Base-by-base conservation (phyloP, 2,888 invertebrate genomes). In the Netelia melanura region DNA sequence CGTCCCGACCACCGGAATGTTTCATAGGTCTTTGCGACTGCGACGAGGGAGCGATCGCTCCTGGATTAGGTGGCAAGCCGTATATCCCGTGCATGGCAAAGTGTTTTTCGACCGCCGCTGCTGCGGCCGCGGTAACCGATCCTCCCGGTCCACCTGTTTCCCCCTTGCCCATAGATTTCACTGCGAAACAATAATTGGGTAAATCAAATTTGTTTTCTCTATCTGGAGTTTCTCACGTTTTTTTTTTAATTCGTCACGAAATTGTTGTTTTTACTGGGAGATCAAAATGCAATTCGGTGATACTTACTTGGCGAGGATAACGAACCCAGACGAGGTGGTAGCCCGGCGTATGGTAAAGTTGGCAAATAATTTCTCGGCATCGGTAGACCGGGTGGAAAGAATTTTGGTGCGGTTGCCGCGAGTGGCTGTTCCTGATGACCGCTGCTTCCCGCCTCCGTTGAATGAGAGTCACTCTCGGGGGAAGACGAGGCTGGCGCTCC, bases 311-410 rank as follows among this genome's bases (percentile, higher is more conserved):
- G 90, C 14, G 94, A 94, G 68, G 94, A 93, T 74, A 94, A 94
- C 77, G 94, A 94, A 89, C 94, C 95, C 72, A 96, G 95, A 83
- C 95, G 96, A 1, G 96, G 95, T 64, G 96, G 94, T 78, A 96
- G 94, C n/a, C 94, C 95, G 84, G 96, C 96, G 87, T 95, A 96
- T 14, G 93, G 90, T 43, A 93, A 84, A 67, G 89, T 92, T 8
- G 95, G 95, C 88, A 96, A 92, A 90, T 96, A 96, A 80, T 95
- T 95, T 84, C 95, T 93, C 10, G 95, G 95, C 93, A 96, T 94
- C 91, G 97, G 95, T 65, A 96, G 92, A 62, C 95, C 95, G 14
- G 95, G 95, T 3, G 95, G 96, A 88, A 95, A 93, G 58, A 95
- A 93, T 90, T 95, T 95, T 14, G 95, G 95, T 71, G 95, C 95